Evolutionary conservation across 2,888 invertebrate species (phyloP).

Genomic region (Megaustenia siamemsis): DNA sequence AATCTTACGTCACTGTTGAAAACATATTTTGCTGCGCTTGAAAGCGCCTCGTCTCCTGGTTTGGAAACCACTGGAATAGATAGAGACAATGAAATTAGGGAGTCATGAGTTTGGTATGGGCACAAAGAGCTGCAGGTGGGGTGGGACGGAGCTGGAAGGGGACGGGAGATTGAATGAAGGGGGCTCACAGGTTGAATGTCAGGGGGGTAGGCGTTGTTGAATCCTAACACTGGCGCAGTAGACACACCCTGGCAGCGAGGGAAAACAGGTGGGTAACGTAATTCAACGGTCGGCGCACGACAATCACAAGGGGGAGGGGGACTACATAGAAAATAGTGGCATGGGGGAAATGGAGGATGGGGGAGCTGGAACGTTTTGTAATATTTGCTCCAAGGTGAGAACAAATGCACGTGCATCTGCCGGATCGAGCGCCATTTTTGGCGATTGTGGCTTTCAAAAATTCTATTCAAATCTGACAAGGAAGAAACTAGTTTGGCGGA

Average conservation of each 20-base stretch:
- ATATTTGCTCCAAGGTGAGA: neutral
- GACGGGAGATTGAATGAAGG: neutral
- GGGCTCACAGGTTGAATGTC: conserved; percentile 39
- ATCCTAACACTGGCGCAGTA: neutral
- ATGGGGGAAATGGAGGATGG: neutral
- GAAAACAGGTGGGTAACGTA: conserved; percentile 23
- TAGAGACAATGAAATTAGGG: conserved; percentile 26
- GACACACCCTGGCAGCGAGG: neutral
- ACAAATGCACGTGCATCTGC: conserved; percentile 20
- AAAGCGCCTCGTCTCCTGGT: no score
- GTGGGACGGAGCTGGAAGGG: neutral
- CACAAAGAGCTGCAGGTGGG: conserved; percentile 25
- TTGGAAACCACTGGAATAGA: no score
- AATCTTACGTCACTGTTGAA: no score
- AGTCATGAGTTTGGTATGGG: neutral
- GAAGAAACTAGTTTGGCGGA: neutral
- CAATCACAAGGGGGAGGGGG: neutral
- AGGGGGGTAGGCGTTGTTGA: conserved; percentile 20
- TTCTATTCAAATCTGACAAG: neutral
- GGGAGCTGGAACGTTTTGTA: conserved; percentile 1
- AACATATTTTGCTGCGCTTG: no score
- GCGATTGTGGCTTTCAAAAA: neutral
- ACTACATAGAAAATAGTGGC: no score
- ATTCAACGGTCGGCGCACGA: neutral
- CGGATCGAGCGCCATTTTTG: neutral